Percentiles rank a stretch among this genome's conserved stretches.
Evolutionary conservation across 2,797 vertebrate genomes (phyloP).

Genomic region (Gymnothorax javanicus): DNA sequence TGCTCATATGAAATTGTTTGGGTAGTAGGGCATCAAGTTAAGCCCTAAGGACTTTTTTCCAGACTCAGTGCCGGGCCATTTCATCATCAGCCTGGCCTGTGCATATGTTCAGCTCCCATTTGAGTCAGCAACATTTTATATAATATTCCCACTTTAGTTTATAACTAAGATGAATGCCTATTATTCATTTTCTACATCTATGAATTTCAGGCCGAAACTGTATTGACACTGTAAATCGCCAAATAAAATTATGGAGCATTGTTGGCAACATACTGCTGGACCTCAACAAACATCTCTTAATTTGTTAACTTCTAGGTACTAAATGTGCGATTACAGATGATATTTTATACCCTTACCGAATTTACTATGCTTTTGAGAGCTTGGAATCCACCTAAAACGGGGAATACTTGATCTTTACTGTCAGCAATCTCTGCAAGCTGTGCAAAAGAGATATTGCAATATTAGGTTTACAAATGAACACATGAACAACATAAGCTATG

Average conservation of each 20-base stretch:
- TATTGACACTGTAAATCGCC: neutral
- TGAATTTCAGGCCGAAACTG: neutral
- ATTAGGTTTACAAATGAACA: neutral
- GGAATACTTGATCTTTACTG: constrained; percentile 89
- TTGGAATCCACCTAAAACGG: constrained; percentile 91
- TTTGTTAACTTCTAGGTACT: neutral
- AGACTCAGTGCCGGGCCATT: neutral
- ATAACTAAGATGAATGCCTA: neutral
- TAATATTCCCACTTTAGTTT: neutral
- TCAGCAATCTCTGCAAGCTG: constrained; percentile 93
- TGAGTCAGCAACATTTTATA: neutral
- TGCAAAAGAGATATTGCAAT: constrained; percentile 12
- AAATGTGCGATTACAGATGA: neutral
- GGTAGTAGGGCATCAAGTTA: neutral
- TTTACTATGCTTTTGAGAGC: constrained; percentile 92
- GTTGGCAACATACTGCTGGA: neutral
- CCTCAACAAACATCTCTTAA: neutral
- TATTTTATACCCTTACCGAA: constrained; percentile 77
- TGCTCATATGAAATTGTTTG: neutral
- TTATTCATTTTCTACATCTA: neutral
- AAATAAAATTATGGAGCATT: neutral
- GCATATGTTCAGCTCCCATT: neutral
- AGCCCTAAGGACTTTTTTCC: neutral
- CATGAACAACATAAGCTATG: neutral
- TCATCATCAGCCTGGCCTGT: neutral